Conservation (phyloP, 2,888 invertebrate species). For the Leptarthrus brevirostris region DNA sequence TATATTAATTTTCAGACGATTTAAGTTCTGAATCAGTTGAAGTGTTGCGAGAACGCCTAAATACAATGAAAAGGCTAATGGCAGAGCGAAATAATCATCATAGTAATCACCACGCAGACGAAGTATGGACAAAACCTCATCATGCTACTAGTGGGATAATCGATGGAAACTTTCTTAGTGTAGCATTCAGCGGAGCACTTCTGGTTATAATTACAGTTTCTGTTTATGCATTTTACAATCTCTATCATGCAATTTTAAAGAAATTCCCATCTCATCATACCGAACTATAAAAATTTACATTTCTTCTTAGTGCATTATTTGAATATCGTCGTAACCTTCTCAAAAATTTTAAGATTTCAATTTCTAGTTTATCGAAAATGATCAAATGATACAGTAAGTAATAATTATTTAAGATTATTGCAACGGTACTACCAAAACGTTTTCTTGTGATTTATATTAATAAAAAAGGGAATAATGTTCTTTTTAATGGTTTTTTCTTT, state of each 20-base stretch:
- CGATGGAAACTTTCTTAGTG: constrained; percentile 83
- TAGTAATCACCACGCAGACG: constrained; percentile 51
- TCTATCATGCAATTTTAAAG: constrained; percentile 82
- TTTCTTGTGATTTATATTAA: no score
- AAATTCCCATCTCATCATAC: constrained; percentile 85
- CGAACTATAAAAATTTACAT: constrained; percentile 72
- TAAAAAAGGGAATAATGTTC: no score
- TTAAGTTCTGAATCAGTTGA: constrained; percentile 78
- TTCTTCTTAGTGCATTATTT: no score
- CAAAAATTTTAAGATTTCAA: no score
- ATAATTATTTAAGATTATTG: no score
- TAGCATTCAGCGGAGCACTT: constrained; percentile 84
- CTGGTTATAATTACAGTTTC: constrained; percentile 84
- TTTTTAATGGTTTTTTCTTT: no score
- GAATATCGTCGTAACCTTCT: no score
- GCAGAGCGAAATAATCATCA: constrained; percentile 73
- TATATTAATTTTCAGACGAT: constrained; percentile 59
- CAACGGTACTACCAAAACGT: no score
- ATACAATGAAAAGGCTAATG: constrained; percentile 85
- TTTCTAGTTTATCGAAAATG: no score
- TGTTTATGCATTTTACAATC: constrained; percentile 85
- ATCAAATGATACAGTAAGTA: no score
- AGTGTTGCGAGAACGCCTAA: constrained; percentile 80
- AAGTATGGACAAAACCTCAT: constrained; percentile 65
- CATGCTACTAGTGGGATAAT: constrained; percentile 73